phyloP scores from a whole-genome alignment of 2,888 invertebrate species.

The Dasypolia templi region DNA sequence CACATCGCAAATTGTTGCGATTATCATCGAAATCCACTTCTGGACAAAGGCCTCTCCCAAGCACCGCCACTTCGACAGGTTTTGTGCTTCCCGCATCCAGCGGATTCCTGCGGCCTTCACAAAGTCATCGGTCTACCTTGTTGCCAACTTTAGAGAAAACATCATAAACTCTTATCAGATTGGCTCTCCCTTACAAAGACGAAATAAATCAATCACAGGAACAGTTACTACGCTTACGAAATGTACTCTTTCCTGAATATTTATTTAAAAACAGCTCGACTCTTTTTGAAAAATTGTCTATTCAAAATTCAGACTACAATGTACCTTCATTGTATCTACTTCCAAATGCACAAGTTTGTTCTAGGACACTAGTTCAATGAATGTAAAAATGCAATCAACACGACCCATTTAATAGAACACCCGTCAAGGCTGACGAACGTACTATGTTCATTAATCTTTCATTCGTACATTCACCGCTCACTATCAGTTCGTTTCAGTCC shows the following conservation, averaged over 20 bases:
- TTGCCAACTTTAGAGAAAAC: not conserved
- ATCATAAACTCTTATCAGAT: not conserved
- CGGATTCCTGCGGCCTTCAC: too few species aligned
- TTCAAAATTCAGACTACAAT: not conserved
- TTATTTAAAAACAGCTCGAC: not conserved
- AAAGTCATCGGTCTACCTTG: too few species aligned
- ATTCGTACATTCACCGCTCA: constrained; percentile 55
- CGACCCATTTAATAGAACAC: not conserved
- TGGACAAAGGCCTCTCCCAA: too few species aligned
- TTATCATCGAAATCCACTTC: too few species aligned
- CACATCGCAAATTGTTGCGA: not conserved
- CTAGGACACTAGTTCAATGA: not conserved
- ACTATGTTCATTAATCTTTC: constrained; percentile 43
- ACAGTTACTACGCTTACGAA: not conserved
- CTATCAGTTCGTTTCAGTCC: constrained; percentile 63
- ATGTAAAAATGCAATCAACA: not conserved
- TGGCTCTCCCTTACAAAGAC: not conserved
- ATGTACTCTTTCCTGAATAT: not conserved
- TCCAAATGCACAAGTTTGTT: not conserved
- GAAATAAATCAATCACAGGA: not conserved
- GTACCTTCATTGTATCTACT: not conserved
- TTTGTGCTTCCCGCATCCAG: too few species aligned
- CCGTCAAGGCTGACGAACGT: constrained; percentile 41
- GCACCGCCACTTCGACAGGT: too few species aligned
- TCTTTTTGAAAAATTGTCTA: not conserved